phyloP scores from a whole-genome alignment of 2,888 invertebrate genomes.

The Perizoma flavofasciatum region DNA sequence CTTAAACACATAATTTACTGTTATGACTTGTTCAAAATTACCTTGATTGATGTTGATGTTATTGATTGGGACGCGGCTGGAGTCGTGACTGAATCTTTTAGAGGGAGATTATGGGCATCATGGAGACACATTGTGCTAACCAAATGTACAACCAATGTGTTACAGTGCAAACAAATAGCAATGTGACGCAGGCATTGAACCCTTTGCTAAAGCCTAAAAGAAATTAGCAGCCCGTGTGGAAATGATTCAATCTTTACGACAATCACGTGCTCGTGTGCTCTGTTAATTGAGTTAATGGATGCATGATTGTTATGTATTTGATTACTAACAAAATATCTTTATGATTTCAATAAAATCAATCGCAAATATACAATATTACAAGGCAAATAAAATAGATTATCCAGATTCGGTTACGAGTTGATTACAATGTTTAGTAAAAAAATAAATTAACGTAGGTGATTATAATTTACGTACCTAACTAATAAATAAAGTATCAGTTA shows the following conservation, averaged over 20 bases:
- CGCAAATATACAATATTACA: no score
- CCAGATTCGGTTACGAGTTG: no score
- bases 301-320: no score
- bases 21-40: conserved; percentile 21
- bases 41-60: conserved; percentile 29
- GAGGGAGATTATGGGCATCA: conserved; percentile 29
- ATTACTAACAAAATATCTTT: no score
- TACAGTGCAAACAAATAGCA: conserved; percentile 4
- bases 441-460: no score
- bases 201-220: conserved; percentile 39
- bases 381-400: no score
- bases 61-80: conserved; percentile 19
- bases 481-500: no score
- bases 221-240: conserved; percentile 49
- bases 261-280: neutral
- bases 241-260: conserved; percentile 28
- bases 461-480: no score
- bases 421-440: no score
- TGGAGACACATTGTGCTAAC: conserved; percentile 23
- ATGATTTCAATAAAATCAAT: no score
- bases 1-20: no score
- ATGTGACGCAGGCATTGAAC: conserved; percentile 8
- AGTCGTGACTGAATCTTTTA: conserved; percentile 35
- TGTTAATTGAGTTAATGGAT: neutral
- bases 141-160: neutral